Base-by-base conservation (phyloP, 2,888 invertebrate genomes). In the Himalopsyche tibetana region DNA sequence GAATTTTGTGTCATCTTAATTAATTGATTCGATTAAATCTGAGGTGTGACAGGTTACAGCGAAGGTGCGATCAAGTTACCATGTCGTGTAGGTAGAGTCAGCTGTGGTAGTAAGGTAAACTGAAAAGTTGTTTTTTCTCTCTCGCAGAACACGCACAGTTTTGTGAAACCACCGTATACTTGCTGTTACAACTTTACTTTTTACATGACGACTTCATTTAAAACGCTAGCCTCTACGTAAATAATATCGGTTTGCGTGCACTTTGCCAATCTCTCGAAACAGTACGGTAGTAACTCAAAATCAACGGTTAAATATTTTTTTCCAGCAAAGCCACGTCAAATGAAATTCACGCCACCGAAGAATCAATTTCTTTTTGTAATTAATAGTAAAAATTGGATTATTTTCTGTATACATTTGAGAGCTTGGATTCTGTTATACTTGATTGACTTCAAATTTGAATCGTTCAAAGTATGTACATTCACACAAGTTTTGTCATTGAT, bases 41-140 rank as follows among this genome's bases (percentile, higher is more conserved):
- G 74, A 74, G 74, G 15, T 74, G 74, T 36, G 36, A 15, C 74
- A 74, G 36, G 3, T 12, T 38, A 12, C 74, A 4, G 74, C 28
- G 11, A 15, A 38, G 74, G 36, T 1, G 74, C 74, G 74, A 74
- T 36, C 74, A 74, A 38, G 38, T 38, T 74, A 36, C 38, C 74
- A 74, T 74, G 74, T 74, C 74, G 12, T 9, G 28, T 19, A 28
- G 9, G 28, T 28, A 69, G 69, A 69, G 38, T 74, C 74, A 74
- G 74, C 36, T 36, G 74, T 74, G 28, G 38, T 74, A 74, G 74
- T 28, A 38, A 74, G 74, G 74, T 74, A 38, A 74, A 38, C 74
- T 74, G 36, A 74, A 74, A 74, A 74, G 74, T 74, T 74, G 28
- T 74, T 74, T 74, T 74, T 36, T 74, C 74, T 36, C 63, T 63